These are phyloP conservation scores for Nothocercus julius DNA, from an alignment of 2,113 vertebrate genomes.

Conservation along the genomic window DNA sequence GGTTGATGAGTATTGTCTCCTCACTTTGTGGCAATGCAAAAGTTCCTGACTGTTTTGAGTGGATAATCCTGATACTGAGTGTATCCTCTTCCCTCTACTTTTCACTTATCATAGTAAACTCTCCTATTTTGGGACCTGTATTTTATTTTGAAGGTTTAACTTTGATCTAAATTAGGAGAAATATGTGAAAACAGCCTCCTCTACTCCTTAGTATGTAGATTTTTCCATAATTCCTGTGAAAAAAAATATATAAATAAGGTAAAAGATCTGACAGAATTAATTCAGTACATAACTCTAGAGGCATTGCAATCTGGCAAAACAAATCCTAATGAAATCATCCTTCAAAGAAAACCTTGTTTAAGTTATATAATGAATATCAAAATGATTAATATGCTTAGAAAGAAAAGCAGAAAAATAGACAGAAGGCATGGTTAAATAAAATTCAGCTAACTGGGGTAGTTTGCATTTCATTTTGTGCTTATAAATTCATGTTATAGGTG, in stretches of 20 bases:
- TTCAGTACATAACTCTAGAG: conserved; percentile 29
- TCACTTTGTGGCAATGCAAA: accelerated
- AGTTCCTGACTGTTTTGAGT: neutral
- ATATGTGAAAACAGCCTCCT: neutral
- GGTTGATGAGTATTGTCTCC: neutral
- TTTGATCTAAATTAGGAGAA: neutral
- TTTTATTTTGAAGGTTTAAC: neutral
- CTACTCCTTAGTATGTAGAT: neutral
- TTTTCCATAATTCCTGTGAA: conserved; percentile 15
- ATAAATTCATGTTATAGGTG: neutral
- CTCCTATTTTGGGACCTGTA: neutral
- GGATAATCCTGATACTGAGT: neutral
- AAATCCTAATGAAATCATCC: conserved; percentile 66
- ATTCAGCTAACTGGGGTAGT: neutral
- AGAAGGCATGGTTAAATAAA: conserved; percentile 17
- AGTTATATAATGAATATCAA: conserved; percentile 31
- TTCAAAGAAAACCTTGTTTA: conserved; percentile 39
- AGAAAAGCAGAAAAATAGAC: conserved; percentile 6
- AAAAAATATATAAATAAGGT: conserved; percentile 22
- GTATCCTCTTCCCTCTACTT: neutral
- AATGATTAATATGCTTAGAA: conserved; percentile 26
- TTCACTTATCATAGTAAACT: neutral
- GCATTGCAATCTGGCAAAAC: neutral
- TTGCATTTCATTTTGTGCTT: neutral
- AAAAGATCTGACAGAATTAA: conserved; percentile 48